A percentile compares a stretch with the other conserved stretches of the same genome.
These are phyloP conservation scores for Tonatia bakeri DNA, from an alignment of 2,113 vertebrate species.

Conservation along the genomic window DNA sequence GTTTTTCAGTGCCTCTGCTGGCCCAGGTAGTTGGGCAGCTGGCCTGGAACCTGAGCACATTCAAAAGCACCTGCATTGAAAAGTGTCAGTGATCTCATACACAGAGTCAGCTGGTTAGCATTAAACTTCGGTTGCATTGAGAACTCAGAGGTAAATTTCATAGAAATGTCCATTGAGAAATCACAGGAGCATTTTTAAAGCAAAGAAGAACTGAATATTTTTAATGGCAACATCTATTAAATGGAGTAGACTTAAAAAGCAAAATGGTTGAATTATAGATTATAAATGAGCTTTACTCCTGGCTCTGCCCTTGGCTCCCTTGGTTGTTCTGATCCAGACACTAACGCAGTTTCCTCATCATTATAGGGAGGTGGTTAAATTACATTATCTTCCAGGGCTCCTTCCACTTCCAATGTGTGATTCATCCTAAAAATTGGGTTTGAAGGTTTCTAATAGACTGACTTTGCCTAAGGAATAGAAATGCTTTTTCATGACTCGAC, in stretches of 20 bases:
- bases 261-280: background rate
- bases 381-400: background rate
- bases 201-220: background rate
- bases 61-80: background rate
- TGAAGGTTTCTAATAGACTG: background rate
- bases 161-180: background rate
- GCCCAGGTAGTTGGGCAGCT: background rate
- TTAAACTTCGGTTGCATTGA: background rate
- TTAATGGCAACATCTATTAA: background rate
- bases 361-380: background rate
- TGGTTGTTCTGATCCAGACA: background rate
- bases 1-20: background rate
- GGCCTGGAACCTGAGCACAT: background rate
- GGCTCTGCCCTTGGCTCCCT: background rate
- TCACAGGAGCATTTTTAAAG: background rate
- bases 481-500: background rate
- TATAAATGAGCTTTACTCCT: background rate
- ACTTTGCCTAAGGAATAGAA: background rate
- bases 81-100: background rate
- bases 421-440: background rate
- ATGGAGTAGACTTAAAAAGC: background rate
- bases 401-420: background rate
- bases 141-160: background rate
- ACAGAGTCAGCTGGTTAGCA: background rate
- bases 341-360: background rate